Evolutionary conservation across 2,888 invertebrate species (phyloP), one percentile per base, ranked within the genome.

Genomic region (Pristionchus entomophagus): DNA sequence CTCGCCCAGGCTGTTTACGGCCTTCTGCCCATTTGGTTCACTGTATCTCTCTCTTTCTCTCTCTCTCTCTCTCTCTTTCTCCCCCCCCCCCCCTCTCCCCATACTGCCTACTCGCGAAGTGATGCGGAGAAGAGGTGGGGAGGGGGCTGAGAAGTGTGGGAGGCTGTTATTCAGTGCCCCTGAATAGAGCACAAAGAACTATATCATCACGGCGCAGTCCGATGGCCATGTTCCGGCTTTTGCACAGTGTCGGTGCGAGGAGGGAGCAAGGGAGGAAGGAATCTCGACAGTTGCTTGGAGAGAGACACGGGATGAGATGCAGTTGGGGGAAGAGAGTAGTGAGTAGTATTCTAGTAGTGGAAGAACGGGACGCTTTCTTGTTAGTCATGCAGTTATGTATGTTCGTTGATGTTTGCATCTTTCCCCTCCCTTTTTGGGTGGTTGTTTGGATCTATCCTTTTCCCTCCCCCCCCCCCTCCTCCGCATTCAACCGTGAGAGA

Each of bases 51-150:
- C 38, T 35, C 38, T 56, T 12, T 14, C 38, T 22, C 12, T 5
- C 49, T 41, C 26, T 78, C 59, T 56, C 82, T 38, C 78, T 17
- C 45, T 78, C 17, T 78, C n/a, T 38, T 35, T n/a, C 51, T 32
- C 38, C 32, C 51, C 14, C 12, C 35, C n/a, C n/a, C n/a, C n/a
- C n/a, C n/a, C n/a, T n/a, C 14, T 45, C 78, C 26, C 45, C n/a
- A 17, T 29, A 56, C 59, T 56, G 81, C 38, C 81, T 81, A 56
- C 38, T 81, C 81, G 32, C 12, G 35, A 35, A 81, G 59, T 53
- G 59, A 59, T 35, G 81, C 56, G 56, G 26, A 32, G 6, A 29
- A 19, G 32, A 22, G 51, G 32, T 6, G 45, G 6, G n/a, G 56
- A n/a, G 56, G 17, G 38, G 19, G 22, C 4, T n/a, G 35, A 56